These are phyloP conservation scores for Spea multiplicata DNA, from an alignment of 2,113 vertebrate genomes.

Conservation along the genomic window DNA sequence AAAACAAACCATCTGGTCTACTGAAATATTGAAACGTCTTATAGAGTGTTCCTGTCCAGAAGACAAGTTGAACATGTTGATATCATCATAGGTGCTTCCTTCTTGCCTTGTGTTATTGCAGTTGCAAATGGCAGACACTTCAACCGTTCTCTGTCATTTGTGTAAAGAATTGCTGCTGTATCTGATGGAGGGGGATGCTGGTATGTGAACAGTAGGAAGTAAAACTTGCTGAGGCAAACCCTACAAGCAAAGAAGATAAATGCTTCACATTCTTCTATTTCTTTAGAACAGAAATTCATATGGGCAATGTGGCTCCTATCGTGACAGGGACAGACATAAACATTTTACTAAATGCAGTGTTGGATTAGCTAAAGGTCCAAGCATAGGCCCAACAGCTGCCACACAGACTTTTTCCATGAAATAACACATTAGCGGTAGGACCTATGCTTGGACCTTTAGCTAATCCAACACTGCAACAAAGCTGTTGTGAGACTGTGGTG, in stretches of 20 bases:
- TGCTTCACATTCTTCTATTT: slow-evolving; percentile 37
- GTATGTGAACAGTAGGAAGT: slow-evolving; percentile 42
- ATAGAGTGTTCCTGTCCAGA: too few relatives aligned
- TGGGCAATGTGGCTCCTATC: background rate
- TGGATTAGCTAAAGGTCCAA: too few relatives aligned
- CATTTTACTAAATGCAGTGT: too few relatives aligned
- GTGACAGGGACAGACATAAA: too few relatives aligned
- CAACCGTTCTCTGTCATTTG: background rate
- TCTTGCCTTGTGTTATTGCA: background rate
- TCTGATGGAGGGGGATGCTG: slow-evolving; percentile 26
- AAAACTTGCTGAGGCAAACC: slow-evolving; percentile 44
- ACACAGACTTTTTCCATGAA: too few relatives aligned
- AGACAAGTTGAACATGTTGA: background rate
- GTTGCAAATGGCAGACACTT: background rate
- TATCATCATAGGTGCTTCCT: background rate
- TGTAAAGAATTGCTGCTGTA: slow-evolving; percentile 1
- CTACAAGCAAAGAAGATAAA: slow-evolving; percentile 27
- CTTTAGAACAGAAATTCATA: background rate
- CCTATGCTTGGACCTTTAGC: too few relatives aligned
- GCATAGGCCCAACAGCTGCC: too few relatives aligned
- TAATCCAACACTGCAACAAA: too few relatives aligned
- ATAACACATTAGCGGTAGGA: too few relatives aligned
- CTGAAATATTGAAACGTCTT: too few relatives aligned
- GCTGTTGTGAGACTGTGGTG: too few relatives aligned
- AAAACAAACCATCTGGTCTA: too few relatives aligned